Conservation (phyloP, 2,888 invertebrate genomes). For the Rhodophaea formosa region DNA sequence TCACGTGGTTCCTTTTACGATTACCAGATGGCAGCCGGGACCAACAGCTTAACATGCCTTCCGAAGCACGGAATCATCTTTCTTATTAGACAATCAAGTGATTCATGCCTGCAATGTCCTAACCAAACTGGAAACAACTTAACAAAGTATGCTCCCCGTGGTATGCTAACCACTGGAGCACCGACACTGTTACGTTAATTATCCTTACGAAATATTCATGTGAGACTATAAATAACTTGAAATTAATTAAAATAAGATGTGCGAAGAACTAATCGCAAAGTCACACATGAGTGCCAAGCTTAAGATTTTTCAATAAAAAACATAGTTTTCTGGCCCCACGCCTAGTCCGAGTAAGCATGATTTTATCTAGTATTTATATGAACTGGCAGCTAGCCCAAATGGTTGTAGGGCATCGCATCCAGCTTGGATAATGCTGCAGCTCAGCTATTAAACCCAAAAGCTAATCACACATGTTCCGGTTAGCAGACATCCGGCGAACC, state of each 20-base stretch:
- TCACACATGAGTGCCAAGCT: not conserved
- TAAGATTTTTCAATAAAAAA: not conserved
- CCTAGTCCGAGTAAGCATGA: constrained; percentile 34
- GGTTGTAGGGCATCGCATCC: constrained; percentile 27
- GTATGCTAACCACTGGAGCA: too few relatives aligned
- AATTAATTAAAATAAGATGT: not conserved
- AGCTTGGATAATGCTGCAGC: constrained; percentile 25
- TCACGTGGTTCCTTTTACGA: too few relatives aligned
- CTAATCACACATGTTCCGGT: not conserved
- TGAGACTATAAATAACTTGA: not conserved
- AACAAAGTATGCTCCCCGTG: too few relatives aligned
- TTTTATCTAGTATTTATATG: constrained; percentile 38
- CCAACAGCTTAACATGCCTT: too few relatives aligned
- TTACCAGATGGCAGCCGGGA: too few relatives aligned
- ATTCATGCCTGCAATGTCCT: too few relatives aligned
- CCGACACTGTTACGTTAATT: too few relatives aligned
- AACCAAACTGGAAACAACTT: too few relatives aligned
- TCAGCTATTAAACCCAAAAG: not conserved
- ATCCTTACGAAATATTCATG: too few relatives aligned
- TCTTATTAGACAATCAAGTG: too few relatives aligned
- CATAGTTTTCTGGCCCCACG: constrained; percentile 23
- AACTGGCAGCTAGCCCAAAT: constrained; percentile 35
- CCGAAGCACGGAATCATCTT: too few relatives aligned
- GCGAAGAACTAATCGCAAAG: not conserved
- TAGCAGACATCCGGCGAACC: not conserved